phyloP scores from a whole-genome alignment of 2,888 invertebrate species.

The Mactromeris polynyma region DNA sequence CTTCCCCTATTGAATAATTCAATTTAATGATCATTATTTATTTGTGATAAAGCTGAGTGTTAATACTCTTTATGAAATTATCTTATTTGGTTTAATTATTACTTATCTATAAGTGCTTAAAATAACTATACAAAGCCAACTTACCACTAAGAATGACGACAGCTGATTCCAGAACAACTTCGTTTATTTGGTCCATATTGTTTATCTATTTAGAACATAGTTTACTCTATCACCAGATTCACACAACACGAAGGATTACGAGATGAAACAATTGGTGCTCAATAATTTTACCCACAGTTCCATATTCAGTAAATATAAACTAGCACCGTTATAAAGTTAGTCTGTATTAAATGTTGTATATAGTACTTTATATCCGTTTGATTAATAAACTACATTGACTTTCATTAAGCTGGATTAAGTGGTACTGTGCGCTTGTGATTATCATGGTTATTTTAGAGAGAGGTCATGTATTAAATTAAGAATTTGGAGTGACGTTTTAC shows the following conservation, averaged over 20 bases:
- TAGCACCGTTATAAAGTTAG: not conserved
- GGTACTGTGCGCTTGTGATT: too few species aligned
- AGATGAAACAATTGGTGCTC: not conserved
- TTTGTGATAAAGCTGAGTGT: not conserved
- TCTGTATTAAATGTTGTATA: not conserved
- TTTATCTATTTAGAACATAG: not conserved
- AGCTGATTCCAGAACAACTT: slow-evolving; percentile 50
- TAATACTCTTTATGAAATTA: not conserved
- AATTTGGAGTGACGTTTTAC: too few species aligned
- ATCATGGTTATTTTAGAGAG: too few species aligned
- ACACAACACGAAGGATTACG: not conserved
- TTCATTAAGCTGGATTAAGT: not conserved
- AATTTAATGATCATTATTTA: too few species aligned
- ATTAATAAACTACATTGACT: not conserved
- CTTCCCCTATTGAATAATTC: too few species aligned
- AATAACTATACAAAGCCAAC: not conserved
- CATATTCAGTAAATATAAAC: not conserved
- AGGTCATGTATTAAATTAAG: too few species aligned
- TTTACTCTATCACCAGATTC: not conserved
- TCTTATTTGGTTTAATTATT: not conserved
- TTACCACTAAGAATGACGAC: slow-evolving; percentile 50
- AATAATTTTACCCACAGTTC: not conserved
- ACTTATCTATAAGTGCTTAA: not conserved
- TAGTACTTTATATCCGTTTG: not conserved
- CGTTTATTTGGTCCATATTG: slow-evolving; percentile 48